These are phyloP conservation scores for Leptatherina wallacei DNA, from an alignment of 2,797 vertebrate species.

Conservation along the genomic window DNA sequence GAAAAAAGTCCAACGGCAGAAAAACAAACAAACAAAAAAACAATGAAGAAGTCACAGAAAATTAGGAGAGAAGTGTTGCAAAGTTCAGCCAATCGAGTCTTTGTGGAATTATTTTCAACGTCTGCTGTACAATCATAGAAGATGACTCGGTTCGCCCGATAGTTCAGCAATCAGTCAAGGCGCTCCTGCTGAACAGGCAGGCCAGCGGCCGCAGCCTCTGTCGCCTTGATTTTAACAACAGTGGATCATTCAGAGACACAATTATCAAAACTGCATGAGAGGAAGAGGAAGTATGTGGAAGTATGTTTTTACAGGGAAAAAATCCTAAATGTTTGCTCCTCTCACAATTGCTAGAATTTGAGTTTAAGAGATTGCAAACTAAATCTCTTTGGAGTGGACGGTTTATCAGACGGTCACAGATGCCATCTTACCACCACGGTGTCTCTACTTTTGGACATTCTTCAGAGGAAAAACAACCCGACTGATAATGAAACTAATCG, in stretches of 20 bases:
- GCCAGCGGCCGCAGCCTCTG: slow-evolving; percentile 79
- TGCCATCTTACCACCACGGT: slow-evolving; percentile 21
- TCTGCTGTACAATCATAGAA: slow-evolving; percentile 71
- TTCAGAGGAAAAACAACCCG: slow-evolving; percentile 28
- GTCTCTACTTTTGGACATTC: slow-evolving; percentile 30
- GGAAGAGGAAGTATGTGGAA: not conserved
- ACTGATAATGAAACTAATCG: slow-evolving; percentile 25
- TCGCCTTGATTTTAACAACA: slow-evolving; percentile 61
- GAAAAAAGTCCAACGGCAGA: slow-evolving; percentile 67
- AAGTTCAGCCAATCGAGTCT: slow-evolving; percentile 62
- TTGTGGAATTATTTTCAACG: slow-evolving; percentile 68
- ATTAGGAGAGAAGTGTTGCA: slow-evolving; percentile 53
- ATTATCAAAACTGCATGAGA: slow-evolving; percentile 38
- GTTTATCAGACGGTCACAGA: slow-evolving; percentile 16
- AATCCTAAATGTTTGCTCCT: not conserved
- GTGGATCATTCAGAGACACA: slow-evolving; percentile 54
- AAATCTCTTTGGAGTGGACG: slow-evolving; percentile 38
- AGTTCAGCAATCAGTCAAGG: slow-evolving; percentile 49
- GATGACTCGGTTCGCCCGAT: slow-evolving; percentile 81
- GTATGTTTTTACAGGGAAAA: not conserved
- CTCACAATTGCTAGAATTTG: slow-evolving; percentile 10
- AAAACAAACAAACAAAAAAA: slow-evolving; percentile 54
- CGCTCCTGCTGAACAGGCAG: slow-evolving; percentile 57
- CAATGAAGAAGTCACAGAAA: slow-evolving; percentile 57
- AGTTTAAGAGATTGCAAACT: slow-evolving; percentile 10